Evolutionary conservation across 2,113 vertebrate species (phyloP).

Genomic region (Salvelinus namaycush): DNA sequence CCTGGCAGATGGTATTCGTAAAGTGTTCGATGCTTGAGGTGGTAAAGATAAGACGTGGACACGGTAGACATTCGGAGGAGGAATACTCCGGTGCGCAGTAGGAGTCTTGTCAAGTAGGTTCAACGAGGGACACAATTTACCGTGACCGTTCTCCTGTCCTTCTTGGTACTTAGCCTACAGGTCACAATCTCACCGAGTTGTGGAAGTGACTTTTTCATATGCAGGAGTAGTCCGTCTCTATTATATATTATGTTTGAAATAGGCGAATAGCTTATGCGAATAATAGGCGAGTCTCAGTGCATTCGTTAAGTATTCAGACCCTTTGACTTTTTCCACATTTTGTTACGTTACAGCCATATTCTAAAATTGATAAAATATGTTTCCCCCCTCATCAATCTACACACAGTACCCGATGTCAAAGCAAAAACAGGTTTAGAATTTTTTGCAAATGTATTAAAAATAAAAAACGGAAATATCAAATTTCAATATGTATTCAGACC

Average conservation of each 20-base stretch:
- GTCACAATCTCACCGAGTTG: neutral
- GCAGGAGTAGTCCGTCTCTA: too few relatives aligned
- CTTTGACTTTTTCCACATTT: too few relatives aligned
- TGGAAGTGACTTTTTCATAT: neutral
- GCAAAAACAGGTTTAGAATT: too few relatives aligned
- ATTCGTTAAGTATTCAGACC: too few relatives aligned
- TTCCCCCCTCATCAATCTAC: too few relatives aligned
- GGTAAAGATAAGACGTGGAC: conserved; percentile 49
- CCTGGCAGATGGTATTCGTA: conserved; percentile 36
- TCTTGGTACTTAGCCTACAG: neutral
- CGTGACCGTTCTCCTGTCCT: conserved; percentile 42
- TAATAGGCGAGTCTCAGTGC: neutral
- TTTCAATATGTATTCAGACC: too few relatives aligned
- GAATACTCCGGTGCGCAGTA: conserved; percentile 41
- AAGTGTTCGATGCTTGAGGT: conserved; percentile 36
- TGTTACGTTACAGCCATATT: too few relatives aligned
- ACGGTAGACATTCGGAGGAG: conserved; percentile 46
- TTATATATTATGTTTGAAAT: neutral
- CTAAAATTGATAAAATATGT: too few relatives aligned
- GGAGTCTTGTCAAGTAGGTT: conserved; percentile 37
- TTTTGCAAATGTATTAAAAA: too few relatives aligned
- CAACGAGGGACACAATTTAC: conserved; percentile 33
- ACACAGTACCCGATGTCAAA: too few relatives aligned
- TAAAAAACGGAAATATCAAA: too few relatives aligned
- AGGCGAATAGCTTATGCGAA: neutral